phyloP scores from a whole-genome alignment of 1,140 invertebrate genomes.

The Monochamus saltuarius region DNA sequence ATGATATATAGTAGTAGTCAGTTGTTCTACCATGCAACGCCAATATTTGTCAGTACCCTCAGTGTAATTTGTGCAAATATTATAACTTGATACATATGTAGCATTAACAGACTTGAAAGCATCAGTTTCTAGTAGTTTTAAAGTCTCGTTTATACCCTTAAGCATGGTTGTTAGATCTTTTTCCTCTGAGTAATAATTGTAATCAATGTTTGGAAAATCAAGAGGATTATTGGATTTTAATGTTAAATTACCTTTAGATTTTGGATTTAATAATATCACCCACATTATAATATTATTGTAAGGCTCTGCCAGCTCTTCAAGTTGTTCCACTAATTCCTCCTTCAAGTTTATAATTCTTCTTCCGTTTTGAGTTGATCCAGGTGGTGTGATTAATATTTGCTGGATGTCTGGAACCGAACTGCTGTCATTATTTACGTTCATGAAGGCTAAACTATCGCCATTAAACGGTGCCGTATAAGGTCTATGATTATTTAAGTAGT shows the following conservation, averaged over 20 bases:
- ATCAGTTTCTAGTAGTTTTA: no score
- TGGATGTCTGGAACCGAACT: constrained; percentile 52
- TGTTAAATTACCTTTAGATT: constrained; percentile 69
- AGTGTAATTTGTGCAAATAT: no score
- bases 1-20: constrained; percentile 30
- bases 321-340: constrained; percentile 66
- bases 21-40: no score
- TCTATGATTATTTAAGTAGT: constrained; percentile 69
- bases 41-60: no score
- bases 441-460: constrained; percentile 69
- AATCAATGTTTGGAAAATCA: constrained; percentile 71
- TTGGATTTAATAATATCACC: constrained; percentile 72
- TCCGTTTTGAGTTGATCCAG: constrained; percentile 71
- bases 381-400: constrained; percentile 30
- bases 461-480: constrained; percentile 85
- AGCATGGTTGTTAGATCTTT: constrained; percentile 67
- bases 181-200: constrained; percentile 73
- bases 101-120: no score
- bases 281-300: constrained; percentile 49
- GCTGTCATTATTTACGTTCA: constrained; percentile 40
- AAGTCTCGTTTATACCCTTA: constrained; percentile 63
- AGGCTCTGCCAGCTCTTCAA: constrained; percentile 64
- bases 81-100: no score
- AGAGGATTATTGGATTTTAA: constrained; percentile 69
- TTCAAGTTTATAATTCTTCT: constrained; percentile 70